Base-by-base conservation (phyloP, 2,888 invertebrate genomes). In the Eupeodes latifasciatus region DNA sequence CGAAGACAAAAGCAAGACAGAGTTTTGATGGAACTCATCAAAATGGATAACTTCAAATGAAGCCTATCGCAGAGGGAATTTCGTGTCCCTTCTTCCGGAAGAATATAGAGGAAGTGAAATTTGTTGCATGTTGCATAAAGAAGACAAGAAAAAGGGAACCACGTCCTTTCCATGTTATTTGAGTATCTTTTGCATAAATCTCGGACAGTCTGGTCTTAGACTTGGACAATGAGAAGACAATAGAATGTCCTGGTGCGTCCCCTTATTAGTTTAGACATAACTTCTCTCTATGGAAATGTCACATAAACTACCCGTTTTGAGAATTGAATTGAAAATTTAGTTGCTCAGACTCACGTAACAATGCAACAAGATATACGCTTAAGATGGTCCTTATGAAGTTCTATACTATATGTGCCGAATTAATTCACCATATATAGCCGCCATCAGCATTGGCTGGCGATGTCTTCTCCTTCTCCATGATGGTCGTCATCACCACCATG, bases 11-110 rank as follows among this genome's bases (percentile, higher is more conserved):
- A 61, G 81, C 47, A 71, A 27, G 53, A 57, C 51, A 61, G 72
- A 71, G 80, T 77, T 83, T 64, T 81, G 87, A 88, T 88, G 87
- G 77, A 84, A 88, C 81, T 67, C 88, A 88, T 88, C 86, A 86
- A 74, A 85, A 77, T 81, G 76, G 81, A 85, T 81, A 85, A 76
- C 86, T 77, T 78, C 40, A 71, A 78, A 64, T 64, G 66, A 79
- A 80, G 11, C 61, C 61, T n/a, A 53, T 61, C 72, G 47, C 66
- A 67, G 69, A 59, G 59, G 76, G 16, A 74, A 55, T 27, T 40
- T 19, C n/a, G 49, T 40, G 47, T 64, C 19, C 19, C 11, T 72
- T 72, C 57, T 27, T 47, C 72, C 72, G 49, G 57, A 64, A 61
- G 61, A 49, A 72, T 49, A 40, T 49, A 40, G 47, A 88, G 74